phyloP scores from a whole-genome alignment of 2,797 vertebrate species.

The Babyrousa celebensis region DNA sequence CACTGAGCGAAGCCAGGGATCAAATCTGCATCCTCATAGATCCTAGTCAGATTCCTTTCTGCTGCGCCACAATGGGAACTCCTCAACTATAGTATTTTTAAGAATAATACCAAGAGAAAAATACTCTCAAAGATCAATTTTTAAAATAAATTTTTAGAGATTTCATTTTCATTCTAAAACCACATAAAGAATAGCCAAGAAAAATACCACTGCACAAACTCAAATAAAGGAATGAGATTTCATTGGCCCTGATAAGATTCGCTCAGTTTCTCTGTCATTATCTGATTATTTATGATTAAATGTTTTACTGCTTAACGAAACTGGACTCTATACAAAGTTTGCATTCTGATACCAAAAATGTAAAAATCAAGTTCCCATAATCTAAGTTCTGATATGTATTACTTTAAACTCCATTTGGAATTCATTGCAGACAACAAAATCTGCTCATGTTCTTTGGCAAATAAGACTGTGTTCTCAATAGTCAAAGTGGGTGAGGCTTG shows the following conservation, averaged over 20 bases:
- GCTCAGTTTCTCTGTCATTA: conserved; percentile 2
- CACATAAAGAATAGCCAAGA: conserved; percentile 23
- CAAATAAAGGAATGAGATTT: conserved; percentile 41
- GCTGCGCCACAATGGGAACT: background rate
- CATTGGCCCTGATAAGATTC: background rate
- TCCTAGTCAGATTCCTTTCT: no score
- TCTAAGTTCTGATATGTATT: background rate
- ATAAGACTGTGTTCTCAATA: background rate
- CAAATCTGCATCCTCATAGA: no score
- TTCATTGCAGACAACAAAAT: conserved; percentile 51
- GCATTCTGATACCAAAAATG: conserved; percentile 36
- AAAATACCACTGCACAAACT: conserved; percentile 66
- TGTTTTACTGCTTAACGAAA: conserved; percentile 55
- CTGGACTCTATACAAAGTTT: background rate
- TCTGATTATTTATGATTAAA: conserved; percentile 39
- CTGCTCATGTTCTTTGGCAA: background rate
- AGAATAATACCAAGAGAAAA: conserved; percentile 60
- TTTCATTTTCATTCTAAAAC: conserved; percentile 57
- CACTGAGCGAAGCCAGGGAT: no score
- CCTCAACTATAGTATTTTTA: conserved; percentile 44
- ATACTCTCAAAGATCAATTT: background rate
- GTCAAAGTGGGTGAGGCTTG: background rate
- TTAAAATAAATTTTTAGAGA: conserved; percentile 29
- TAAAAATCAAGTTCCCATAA: conserved; percentile 2
- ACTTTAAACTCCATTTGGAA: conserved; percentile 54